These are phyloP conservation scores for Pardalotus punctatus DNA, from an alignment of 2,113 vertebrate species.

Conservation along the genomic window DNA sequence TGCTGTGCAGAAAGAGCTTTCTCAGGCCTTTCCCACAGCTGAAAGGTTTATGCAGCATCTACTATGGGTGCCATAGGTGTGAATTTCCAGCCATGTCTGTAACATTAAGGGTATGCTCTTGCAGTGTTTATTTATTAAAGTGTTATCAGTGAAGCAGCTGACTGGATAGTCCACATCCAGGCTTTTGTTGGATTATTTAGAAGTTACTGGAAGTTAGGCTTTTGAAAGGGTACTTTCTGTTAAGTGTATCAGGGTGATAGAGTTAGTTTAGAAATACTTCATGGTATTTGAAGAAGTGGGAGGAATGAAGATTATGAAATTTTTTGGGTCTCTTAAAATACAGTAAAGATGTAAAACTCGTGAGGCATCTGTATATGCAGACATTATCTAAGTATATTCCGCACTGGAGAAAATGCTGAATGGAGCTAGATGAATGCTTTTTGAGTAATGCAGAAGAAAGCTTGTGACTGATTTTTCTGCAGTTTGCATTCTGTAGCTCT, in stretches of 20 bases:
- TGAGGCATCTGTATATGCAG: not conserved
- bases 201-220: not conserved
- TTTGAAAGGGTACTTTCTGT: not conserved
- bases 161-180: not conserved
- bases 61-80: not conserved
- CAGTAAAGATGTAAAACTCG: not conserved
- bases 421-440: not conserved
- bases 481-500: not conserved
- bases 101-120: not conserved
- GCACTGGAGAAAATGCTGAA: not conserved
- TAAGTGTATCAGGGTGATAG: not conserved
- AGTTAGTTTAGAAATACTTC: not conserved
- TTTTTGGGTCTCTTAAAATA: not conserved
- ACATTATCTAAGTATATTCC: not conserved
- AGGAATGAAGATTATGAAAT: not conserved
- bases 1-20: not conserved
- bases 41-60: not conserved
- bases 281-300: not conserved
- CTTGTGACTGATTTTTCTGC: not conserved
- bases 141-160: not conserved
- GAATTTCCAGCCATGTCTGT: not conserved
- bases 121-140: not conserved
- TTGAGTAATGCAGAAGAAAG: not conserved
- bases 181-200: not conserved
- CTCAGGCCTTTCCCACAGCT: rapidly evolving